phyloP scores from a whole-genome alignment of 2,888 invertebrate species.

The Lycia hirtaria region DNA sequence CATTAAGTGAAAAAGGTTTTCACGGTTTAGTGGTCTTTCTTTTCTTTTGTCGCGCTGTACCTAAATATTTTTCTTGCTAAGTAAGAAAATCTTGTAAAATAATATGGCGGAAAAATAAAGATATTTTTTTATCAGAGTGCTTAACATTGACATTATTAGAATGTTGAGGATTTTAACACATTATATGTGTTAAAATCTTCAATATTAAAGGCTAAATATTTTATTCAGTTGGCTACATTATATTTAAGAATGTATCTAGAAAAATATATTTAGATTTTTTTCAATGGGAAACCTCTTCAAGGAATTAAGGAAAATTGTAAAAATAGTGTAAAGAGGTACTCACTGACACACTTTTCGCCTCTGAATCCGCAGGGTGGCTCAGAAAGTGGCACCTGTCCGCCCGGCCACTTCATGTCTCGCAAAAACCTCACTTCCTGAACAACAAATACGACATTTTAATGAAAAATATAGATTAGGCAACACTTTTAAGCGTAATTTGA shows the following conservation, averaged over 20 bases:
- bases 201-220: no score
- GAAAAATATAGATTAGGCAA: not conserved
- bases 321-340: conserved; percentile 71
- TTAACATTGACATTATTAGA: no score
- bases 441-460: conserved; percentile 5
- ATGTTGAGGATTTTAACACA: no score
- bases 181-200: no score
- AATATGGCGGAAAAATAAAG: not conserved
- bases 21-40: conserved; percentile 35
- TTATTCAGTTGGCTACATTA: no score
- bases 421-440: conserved; percentile 90
- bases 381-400: conserved; percentile 90
- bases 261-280: no score
- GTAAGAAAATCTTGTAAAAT: conserved; percentile 11
- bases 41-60: conserved; percentile 23
- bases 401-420: conserved; percentile 91
- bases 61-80: conserved; percentile 26
- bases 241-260: no score
- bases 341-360: conserved; percentile 95
- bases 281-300: not conserved
- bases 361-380: conserved; percentile 96
- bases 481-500: no score
- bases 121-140: not conserved
- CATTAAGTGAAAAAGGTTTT: conserved; percentile 56
- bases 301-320: not conserved